These are phyloP conservation scores for Peribatodes rhomboidaria DNA, from an alignment of 2,888 invertebrate species.

Conservation along the genomic window DNA sequence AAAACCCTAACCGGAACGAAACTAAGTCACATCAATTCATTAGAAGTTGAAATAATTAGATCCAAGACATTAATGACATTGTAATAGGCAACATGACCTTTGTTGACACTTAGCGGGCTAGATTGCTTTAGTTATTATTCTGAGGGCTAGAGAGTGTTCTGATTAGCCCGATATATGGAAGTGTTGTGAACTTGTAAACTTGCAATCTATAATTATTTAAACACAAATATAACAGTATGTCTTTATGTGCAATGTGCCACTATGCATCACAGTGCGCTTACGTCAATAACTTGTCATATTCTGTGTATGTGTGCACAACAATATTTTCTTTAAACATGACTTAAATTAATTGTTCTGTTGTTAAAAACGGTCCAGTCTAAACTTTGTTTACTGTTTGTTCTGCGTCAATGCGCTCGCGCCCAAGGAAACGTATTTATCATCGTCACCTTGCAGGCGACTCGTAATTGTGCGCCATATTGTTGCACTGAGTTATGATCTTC, in stretches of 20 bases:
- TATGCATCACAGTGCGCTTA: not conserved
- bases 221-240: conserved; percentile 28
- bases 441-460: conserved; percentile 77
- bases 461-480: conserved; percentile 84
- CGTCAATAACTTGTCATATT: too few relatives aligned
- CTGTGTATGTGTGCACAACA: too few relatives aligned
- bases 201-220: conserved; percentile 52
- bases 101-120: conserved; percentile 22
- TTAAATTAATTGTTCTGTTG: too few relatives aligned
- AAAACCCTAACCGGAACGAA: not conserved
- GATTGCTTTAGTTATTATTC: too few relatives aligned
- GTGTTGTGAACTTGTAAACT: conserved; percentile 50
- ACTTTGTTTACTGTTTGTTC: conserved; percentile 14
- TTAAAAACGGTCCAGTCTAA: not conserved
- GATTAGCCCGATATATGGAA: conserved; percentile 51
- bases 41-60: not conserved
- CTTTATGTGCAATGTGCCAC: not conserved
- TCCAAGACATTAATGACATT: not conserved
- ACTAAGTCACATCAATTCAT: not conserved
- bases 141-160: conserved; percentile 47
- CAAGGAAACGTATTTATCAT: conserved; percentile 82
- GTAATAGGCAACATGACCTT: conserved; percentile 13
- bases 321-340: too few relatives aligned
- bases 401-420: conserved; percentile 56
- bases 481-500: conserved; percentile 78